Base-by-base conservation (phyloP, 2,797 vertebrate genomes). In the Anguilla megastoma region DNA sequence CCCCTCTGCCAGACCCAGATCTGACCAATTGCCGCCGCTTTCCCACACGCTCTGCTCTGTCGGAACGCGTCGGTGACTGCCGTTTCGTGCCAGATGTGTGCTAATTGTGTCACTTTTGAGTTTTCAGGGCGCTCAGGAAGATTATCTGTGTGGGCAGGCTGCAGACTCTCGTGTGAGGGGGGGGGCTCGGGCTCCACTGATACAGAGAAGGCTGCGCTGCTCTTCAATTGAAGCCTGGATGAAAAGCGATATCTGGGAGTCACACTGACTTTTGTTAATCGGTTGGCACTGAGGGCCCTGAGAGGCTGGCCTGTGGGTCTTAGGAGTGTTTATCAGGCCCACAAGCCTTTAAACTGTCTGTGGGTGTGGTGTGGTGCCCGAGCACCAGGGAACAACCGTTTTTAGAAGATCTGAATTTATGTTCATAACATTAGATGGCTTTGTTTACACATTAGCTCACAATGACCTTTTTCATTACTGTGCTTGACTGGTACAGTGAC, bases 81-180 rank as follows among this genome's bases (percentile, higher is more conserved):
- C 30, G 9, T n/a, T 82, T 48, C 3, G n/a, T 2, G 41, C 76
- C 79, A 50, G 79, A 82, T 6, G 24, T 24, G 5, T 18, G 52
- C 10, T 45, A 87, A 27, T 30, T 30, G 0, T 30, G 83, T 60
- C 83, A 76, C 33, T 33, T 63, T 30, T 2, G 21, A 24, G 16
- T 71, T 60, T 33, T 50, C 48, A 16, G n/a, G 84, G 33, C 66
- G 41, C 21, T 27, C 8, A 6, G 54, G 33, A 27, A 58, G 82
- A 83, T 91, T 92, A 92, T 92, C 91, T 90, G 58, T 84, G 74
- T 30, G 54, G 54, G 86, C 91, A 92, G 90, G 88, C 88, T 88
- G 90, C 86, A 30, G 58, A 83, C 87, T 90, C 88, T 85, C 85
- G 85, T 83, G 86, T 69, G 14, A 58, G 48, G 89, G 45, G 66